phyloP scores from a whole-genome alignment of 2,888 invertebrate species.

The Perizoma flavofasciatum region DNA sequence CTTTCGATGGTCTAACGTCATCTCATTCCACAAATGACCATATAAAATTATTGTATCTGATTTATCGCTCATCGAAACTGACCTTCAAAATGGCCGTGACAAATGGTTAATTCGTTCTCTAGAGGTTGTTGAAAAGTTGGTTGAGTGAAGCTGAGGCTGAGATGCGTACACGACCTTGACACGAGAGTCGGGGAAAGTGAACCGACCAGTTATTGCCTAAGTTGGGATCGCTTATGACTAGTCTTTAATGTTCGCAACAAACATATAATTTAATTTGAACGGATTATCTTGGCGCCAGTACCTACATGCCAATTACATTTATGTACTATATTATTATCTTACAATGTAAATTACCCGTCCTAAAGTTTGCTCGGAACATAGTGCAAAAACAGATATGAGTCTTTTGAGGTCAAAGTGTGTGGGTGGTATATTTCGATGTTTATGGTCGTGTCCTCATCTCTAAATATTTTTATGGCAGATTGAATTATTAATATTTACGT shows the following conservation, averaged over 20 bases:
- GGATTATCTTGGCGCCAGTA: conserved; percentile 24
- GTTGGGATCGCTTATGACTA: conserved; percentile 49
- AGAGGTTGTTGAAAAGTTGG: conserved; percentile 28
- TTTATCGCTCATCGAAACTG: conserved; percentile 31
- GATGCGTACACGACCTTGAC: conserved; percentile 75
- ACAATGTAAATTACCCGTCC: conserved; percentile 22
- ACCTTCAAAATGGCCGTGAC: conserved; percentile 38
- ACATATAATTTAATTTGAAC: conserved; percentile 26
- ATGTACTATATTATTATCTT: conserved; percentile 29
- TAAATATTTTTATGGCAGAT: conserved; percentile 1
- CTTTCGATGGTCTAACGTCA: conserved; percentile 28
- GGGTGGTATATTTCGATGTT: conserved; percentile 20
- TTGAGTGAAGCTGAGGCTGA: conserved; percentile 35
- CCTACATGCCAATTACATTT: conserved; percentile 28
- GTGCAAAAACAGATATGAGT: conserved; percentile 22
- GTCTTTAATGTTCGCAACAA: conserved; percentile 16
- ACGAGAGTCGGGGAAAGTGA: conserved; percentile 75
- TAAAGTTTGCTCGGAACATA: conserved; percentile 7
- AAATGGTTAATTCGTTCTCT: conserved; percentile 30
- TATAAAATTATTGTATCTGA: conserved; percentile 25
- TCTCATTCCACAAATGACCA: conserved; percentile 5
- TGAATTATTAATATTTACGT: background rate
- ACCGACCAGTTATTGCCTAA: conserved; percentile 74
- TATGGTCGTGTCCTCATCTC: conserved; percentile 9
- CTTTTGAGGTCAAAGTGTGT: conserved; percentile 25